Evolutionary conservation across 2,113 vertebrate species (phyloP).

Genomic region (Dromaius novaehollandiae): DNA sequence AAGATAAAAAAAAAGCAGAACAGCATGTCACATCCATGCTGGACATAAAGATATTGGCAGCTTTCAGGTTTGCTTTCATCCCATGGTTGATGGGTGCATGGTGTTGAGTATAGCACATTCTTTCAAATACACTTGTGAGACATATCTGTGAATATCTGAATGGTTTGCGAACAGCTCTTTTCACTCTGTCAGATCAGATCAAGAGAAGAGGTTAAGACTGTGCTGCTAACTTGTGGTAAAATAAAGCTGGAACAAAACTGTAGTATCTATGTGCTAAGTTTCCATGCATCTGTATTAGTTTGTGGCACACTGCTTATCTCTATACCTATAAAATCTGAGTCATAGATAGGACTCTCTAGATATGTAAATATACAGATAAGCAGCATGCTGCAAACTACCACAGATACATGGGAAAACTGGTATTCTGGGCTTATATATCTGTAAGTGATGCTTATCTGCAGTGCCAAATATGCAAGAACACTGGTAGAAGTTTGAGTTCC

Average conservation of each 20-base stretch:
- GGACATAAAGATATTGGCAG: constrained; percentile 3
- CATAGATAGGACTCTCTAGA: background rate
- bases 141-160: background rate
- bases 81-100: background rate
- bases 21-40: background rate
- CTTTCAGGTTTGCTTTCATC: constrained; percentile 3
- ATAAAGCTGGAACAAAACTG: background rate
- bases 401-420: background rate
- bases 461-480: background rate
- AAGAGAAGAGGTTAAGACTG: background rate
- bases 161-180: background rate
- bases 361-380: background rate
- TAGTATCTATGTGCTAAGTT: background rate
- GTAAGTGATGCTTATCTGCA: background rate
- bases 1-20: background rate
- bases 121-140: background rate
- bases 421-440: background rate
- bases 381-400: background rate
- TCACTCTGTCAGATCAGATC: constrained; percentile 19
- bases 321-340: background rate
- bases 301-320: background rate
- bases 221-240: background rate
- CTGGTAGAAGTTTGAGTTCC: background rate
- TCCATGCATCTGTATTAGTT: rapidly evolving
- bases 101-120: background rate